Evolutionary conservation across 2,113 vertebrate genomes (phyloP).

Genomic region (Nesospiza acunhae): DNA sequence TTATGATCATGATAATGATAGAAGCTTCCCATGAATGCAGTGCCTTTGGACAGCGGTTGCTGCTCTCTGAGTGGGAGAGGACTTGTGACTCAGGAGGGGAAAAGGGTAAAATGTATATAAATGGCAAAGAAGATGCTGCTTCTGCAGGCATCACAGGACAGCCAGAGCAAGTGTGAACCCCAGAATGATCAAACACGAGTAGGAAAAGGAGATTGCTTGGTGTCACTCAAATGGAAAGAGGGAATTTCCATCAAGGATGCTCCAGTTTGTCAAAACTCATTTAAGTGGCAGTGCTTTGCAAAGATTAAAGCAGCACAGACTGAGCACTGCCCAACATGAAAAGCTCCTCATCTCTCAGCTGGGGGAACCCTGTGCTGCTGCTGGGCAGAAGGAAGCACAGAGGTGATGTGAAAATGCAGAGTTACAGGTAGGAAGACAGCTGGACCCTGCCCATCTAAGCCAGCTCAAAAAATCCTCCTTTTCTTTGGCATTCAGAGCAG

Average conservation of each 20-base stretch:
- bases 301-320: not conserved
- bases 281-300: not conserved
- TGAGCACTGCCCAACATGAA: not conserved
- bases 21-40: not conserved
- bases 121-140: not conserved
- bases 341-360: not conserved
- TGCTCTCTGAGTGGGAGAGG: not conserved
- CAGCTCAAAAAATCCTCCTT: not conserved
- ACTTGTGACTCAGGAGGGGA: fast-evolving
- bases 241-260: not conserved
- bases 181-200: not conserved
- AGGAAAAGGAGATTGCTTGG: not conserved
- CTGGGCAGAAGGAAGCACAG: not conserved
- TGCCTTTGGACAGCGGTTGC: not conserved
- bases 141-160: not conserved
- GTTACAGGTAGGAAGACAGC: not conserved
- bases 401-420: not conserved
- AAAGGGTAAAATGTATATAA: not conserved
- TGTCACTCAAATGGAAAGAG: not conserved
- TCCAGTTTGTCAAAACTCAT: not conserved
- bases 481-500: not conserved
- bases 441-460: not conserved
- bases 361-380: not conserved
- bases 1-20: not conserved
- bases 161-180: not conserved